Evolutionary conservation across 2,888 invertebrate species (phyloP).

Genomic region (Lathronympha strigana): DNA sequence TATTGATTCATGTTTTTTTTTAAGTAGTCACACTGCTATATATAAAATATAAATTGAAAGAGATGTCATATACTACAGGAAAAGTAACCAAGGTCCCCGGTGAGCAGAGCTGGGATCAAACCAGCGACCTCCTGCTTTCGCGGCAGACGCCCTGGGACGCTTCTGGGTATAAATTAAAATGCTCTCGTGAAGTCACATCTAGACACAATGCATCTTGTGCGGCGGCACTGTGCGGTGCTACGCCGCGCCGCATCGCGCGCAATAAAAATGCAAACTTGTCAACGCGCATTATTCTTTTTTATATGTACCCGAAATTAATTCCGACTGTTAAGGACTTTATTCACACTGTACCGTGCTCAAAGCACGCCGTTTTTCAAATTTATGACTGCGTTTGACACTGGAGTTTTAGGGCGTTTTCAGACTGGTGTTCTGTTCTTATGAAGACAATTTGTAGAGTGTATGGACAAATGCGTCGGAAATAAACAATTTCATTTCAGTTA

Average conservation of each 20-base stretch:
- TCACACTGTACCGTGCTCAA: conserved; percentile 18
- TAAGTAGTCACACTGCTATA: too few species aligned
- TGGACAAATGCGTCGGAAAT: not conserved
- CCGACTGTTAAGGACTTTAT: conserved; percentile 43
- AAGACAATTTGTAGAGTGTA: not conserved
- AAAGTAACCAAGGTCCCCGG: too few species aligned
- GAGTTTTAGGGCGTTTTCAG: conserved; percentile 2
- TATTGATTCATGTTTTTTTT: too few species aligned
- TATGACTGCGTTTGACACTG: conserved; percentile 19
- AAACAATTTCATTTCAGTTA: not conserved
- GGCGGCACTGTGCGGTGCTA: conserved; percentile 47
- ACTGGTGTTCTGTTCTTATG: not conserved
- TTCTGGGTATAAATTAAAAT: too few species aligned
- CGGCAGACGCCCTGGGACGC: too few species aligned
- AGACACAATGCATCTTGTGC: conserved; percentile 46
- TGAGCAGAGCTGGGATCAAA: too few species aligned
- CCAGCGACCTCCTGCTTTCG: too few species aligned
- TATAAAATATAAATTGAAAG: too few species aligned
- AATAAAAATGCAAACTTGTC: conserved; percentile 73
- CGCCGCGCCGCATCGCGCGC: conserved; percentile 53
- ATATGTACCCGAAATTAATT: conserved; percentile 51
- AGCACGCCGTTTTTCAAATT: conserved; percentile 30
- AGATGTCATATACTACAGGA: too few species aligned
- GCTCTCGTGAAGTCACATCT: conserved; percentile 39
- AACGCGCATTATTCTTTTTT: conserved; percentile 59